Conservation (phyloP, 2,888 invertebrate genomes). For the Polia nebulosa region DNA sequence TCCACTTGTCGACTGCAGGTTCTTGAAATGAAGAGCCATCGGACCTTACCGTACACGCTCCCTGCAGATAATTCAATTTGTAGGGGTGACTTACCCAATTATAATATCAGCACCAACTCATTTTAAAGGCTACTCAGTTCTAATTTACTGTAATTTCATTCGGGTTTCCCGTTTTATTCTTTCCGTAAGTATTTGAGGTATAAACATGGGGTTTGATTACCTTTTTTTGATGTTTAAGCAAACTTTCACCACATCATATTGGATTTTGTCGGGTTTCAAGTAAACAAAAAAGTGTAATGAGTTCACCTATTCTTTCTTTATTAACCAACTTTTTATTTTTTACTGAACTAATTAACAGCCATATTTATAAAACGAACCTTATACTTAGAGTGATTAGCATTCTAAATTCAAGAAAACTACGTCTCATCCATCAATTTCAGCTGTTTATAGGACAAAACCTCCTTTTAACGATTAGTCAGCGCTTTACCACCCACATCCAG, state of each 20-base stretch:
- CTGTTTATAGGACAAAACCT: no score
- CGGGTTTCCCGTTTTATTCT: conserved; percentile 61
- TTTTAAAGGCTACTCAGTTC: conserved; percentile 66
- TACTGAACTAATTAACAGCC: no score
- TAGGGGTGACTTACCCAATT: conserved; percentile 68
- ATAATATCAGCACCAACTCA: conserved; percentile 69
- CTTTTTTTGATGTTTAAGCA: conserved; percentile 52
- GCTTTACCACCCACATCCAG: no score
- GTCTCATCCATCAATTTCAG: no score
- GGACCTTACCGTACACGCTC: conserved; percentile 61
- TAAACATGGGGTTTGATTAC: conserved; percentile 57
- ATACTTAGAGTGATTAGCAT: no score
- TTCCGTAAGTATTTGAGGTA: conserved; percentile 57
- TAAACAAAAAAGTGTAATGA: conserved; percentile 32
- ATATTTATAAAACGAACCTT: no score
- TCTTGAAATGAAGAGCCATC: conserved; percentile 68
- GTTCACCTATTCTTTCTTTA: neutral
- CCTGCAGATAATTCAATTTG: conserved; percentile 70
- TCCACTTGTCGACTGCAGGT: conserved; percentile 68
- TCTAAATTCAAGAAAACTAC: no score
- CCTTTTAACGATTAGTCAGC: no score
- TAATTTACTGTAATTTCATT: conserved; percentile 72
- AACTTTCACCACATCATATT: conserved; percentile 40
- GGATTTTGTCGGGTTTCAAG: conserved; percentile 28
- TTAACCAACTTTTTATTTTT: neutral